Evolutionary conservation across 2,113 vertebrate genomes (phyloP).

Genomic region (Pleuronectes platessa): DNA sequence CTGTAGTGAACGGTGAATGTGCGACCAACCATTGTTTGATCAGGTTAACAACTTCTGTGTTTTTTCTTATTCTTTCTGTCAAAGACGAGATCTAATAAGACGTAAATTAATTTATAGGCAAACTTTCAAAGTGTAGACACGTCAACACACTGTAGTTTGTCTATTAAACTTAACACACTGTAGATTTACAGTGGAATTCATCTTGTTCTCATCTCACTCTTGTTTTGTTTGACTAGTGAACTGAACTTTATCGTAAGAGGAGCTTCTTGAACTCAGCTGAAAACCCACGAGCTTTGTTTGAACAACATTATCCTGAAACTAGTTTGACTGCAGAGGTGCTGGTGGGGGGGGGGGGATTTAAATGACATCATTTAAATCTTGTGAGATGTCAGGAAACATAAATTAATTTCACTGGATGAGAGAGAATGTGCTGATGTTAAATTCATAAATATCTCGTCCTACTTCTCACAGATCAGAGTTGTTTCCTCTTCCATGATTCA

Average conservation of each 20-base stretch:
- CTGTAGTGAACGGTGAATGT: not conserved
- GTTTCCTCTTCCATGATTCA: not conserved
- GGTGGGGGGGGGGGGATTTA: no score
- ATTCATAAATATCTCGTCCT: not conserved
- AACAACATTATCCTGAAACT: conserved; percentile 30
- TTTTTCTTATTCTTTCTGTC: no score
- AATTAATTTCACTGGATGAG: not conserved
- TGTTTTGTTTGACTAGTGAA: not conserved
- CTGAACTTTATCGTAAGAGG: not conserved
- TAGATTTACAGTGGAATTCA: no score
- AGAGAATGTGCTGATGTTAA: not conserved
- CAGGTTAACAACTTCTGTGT: no score
- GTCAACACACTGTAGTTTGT: no score
- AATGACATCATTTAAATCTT: no score
- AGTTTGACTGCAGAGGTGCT: conserved; percentile 31
- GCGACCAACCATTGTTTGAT: no score
- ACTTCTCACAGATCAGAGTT: not conserved
- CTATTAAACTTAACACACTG: no score
- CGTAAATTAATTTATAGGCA: no score
- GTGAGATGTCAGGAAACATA: no score
- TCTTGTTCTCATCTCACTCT: not conserved
- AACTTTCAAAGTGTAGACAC: no score
- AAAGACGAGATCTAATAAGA: no score
- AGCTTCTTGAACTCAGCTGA: not conserved
- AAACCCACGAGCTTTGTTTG: conserved; percentile 16